Percentiles rank a stretch among this genome's conserved stretches.
phyloP scores from a whole-genome alignment of 2,797 vertebrate species.

The Myiotriccus ornatus region DNA sequence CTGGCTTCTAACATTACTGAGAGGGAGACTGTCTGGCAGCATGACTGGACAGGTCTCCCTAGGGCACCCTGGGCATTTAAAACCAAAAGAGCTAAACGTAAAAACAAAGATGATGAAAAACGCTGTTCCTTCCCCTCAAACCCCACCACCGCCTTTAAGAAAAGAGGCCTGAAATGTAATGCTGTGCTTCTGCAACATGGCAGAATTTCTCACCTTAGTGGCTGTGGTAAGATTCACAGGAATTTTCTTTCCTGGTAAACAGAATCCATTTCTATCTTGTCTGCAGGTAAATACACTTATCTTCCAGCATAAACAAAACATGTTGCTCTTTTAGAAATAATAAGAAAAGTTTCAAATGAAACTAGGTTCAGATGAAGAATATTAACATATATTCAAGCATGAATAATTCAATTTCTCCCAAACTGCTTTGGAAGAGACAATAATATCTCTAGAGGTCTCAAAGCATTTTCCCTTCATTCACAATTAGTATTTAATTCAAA shows the following conservation, averaged over 20 bases:
- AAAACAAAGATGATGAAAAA: background rate
- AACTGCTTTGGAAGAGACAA: background rate
- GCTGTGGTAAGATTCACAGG: conserved; percentile 1
- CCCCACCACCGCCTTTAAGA: background rate
- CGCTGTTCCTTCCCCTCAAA: background rate
- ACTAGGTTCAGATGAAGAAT: background rate
- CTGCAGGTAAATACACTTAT: conserved; percentile 36
- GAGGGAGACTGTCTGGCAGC: background rate
- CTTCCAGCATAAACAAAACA: background rate
- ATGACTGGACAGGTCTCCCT: background rate
- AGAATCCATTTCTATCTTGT: conserved; percentile 20
- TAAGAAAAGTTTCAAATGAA: conserved; percentile 17
- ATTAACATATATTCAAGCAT: conserved; percentile 35
- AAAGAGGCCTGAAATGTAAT: conserved; percentile 19
- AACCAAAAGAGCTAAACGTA: background rate
- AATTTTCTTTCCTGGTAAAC: conserved; percentile 2
- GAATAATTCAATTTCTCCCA: conserved; percentile 28
- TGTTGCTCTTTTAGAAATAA: conserved; percentile 1
- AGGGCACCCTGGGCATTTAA: background rate
- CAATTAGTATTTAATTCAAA: conserved; percentile 48
- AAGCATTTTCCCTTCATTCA: conserved; percentile 27
- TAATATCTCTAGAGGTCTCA: conserved; percentile 24
- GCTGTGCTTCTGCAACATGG: background rate
- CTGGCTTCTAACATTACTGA: background rate
- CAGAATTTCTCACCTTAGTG: conserved; percentile 31